Conservation (phyloP, 2,888 invertebrate species). For the Listrodromus nycthemerus region DNA sequence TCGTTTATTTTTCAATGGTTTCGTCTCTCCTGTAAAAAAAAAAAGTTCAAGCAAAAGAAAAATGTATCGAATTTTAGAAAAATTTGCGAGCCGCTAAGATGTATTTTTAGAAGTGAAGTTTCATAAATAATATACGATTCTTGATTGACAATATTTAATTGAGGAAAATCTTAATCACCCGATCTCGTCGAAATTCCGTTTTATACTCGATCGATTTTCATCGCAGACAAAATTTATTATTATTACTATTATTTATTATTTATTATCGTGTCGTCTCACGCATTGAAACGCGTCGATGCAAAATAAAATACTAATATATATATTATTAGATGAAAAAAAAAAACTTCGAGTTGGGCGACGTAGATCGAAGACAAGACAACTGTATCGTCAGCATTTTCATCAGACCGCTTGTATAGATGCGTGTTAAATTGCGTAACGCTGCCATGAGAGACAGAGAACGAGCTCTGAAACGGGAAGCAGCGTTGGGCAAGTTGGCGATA, state of each 20-base stretch:
- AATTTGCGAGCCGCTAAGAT: not conserved
- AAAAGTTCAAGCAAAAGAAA: not conserved
- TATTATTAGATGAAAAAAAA: not conserved
- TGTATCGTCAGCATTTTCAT: not conserved
- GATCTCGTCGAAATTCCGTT: too few species aligned
- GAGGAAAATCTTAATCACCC: not conserved
- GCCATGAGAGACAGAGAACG: not conserved
- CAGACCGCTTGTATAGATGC: not conserved
- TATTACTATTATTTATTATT: too few species aligned
- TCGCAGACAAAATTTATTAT: too few species aligned
- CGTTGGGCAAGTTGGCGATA: constrained; percentile 12
- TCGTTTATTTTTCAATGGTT: too few species aligned
- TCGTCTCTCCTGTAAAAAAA: not conserved
- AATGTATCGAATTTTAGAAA: not conserved
- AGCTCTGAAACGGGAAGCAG: not conserved
- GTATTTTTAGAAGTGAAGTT: too few species aligned
- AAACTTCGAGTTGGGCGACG: not conserved
- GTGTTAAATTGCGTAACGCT: not conserved
- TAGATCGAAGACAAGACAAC: not conserved
- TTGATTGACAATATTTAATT: not conserved
- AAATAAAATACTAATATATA: not conserved
- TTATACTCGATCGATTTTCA: too few species aligned
- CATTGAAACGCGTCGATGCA: not conserved
- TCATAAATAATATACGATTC: not conserved
- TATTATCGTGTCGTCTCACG: too few species aligned